Evolutionary conservation across 2,888 invertebrate genomes (phyloP), one percentile per base, ranked within the genome.

Genomic region (Flexamia atlantica): DNA sequence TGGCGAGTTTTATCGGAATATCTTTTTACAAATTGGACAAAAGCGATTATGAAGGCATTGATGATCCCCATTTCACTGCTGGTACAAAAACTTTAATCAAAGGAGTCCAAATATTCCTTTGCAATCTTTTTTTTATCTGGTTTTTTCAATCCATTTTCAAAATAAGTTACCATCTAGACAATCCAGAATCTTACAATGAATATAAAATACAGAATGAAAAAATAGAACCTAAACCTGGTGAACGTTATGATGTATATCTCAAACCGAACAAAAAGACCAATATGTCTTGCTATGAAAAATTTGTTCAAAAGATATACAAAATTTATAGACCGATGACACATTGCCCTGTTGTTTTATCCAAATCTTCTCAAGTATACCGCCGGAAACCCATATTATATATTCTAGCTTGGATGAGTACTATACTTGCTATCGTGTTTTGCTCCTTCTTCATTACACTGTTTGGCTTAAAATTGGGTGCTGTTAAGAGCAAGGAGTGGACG

Each of bases 301-400:
- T 60, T 60, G 60, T 60, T 60, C 60, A 60, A 60, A 25, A 5
- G 25, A 60, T 60, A 23, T 60, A 60, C 25, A 60, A 60, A 25
- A 14, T 60, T 60, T 60, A 25, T 17, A 60, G 60, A 60, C 60
- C 60, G 9, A 60, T 60, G 60, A 23, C 60, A 23, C 20, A 23
- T 25, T 4, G 3, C 25, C 60, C 60, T 20, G 60, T 60, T 25
- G 60, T 60, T 23, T 25, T 60, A 60, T 23, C 60, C 20, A 60
- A 25, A 60, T 60, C 53, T 12, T 53, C 23, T 23, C 60, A 60
- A 60, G 60, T 60, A 5, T 23, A 23, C 5, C 20, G 5, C 5
- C 20, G 60, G 14, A 60, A 14, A 25, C 60, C 60, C 14, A 9
- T 60, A 25, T 5, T 14, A 9, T 60, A 60, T 60, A 25, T 25